Base-by-base conservation (phyloP, 1,140 invertebrate species). In the Trichomalopsis sarcophagae region DNA sequence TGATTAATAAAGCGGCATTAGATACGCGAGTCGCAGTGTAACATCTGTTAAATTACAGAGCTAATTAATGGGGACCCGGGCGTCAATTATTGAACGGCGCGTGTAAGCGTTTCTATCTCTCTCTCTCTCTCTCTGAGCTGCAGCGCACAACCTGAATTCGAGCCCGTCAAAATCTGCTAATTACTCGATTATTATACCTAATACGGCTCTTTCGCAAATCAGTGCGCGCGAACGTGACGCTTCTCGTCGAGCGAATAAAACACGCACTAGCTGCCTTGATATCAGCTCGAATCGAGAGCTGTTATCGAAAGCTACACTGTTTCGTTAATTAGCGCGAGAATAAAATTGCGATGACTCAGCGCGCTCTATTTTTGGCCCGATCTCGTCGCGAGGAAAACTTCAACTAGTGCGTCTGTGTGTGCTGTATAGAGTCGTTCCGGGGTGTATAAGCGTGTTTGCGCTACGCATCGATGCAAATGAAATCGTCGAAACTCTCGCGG, bases 111-210 rank as follows among this genome's bases (percentile, higher is more conserved):
- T 7, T 62, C 17, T n/a, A 21, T n/a, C 55, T 21, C 55, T 62
- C 6, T n/a, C n/a, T n/a, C n/a, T 62, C 55, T 17, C 55, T 62
- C 6, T 36, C 33, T 36, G 33, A 0, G 6, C 5, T 62, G 50
- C 13, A 17, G 0, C 17, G 50, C 13, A 5, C 50, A 71, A 71
- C 30, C 30, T 71, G 27, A 33, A 30, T 73, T 73, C 27, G 11
- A 71, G 27, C 33, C 13, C 30, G 74, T 75, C 74, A 75, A 44
- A 75, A 40, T n/a, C 36, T 11, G 21, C 36, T 21, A 44, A 75
- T 75, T 44, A 75, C 36, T 75, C 40, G n/a, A 75, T 75, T 75
- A 75, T 75, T 75, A 21, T 21, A 71, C n/a, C 68, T 6, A 71
- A 44, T 44, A 44, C 40, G 40, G 40, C 40, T 9, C 40, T 44